A percentile compares a stretch with the other conserved stretches of the same genome.
phyloP scores from a whole-genome alignment of 2,888 invertebrate species.

The Cybosia mesomella region DNA sequence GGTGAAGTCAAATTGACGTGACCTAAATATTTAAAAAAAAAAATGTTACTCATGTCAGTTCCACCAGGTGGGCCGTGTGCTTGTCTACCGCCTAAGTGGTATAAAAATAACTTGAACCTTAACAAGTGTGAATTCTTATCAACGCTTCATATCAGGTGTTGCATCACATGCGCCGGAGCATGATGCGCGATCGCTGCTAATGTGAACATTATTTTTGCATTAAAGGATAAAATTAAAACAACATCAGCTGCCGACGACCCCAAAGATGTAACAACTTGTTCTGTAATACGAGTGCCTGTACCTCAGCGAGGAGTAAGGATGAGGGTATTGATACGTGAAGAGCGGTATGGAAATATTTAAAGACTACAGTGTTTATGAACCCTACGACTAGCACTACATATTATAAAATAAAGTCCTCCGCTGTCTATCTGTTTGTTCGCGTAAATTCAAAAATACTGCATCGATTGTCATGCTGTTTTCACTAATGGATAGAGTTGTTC shows the following conservation, averaged over 20 bases:
- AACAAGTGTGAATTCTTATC: slow-evolving; percentile 35
- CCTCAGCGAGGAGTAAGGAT: background rate
- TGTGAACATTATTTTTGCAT: slow-evolving; percentile 74
- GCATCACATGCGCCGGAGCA: slow-evolving; percentile 34
- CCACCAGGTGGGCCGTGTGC: too few species aligned
- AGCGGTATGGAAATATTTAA: slow-evolving; percentile 6
- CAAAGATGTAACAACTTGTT: slow-evolving; percentile 42
- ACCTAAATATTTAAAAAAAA: too few species aligned
- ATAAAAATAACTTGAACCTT: too few species aligned
- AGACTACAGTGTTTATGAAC: background rate
- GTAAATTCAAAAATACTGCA: too few species aligned
- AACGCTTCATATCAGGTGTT: slow-evolving; percentile 44
- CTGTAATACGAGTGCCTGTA: slow-evolving; percentile 28
- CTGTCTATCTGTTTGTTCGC: too few species aligned
- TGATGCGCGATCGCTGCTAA: slow-evolving; percentile 55
- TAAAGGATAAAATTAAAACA: slow-evolving; percentile 75
- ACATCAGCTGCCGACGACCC: slow-evolving; percentile 61
- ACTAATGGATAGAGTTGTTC: too few species aligned
- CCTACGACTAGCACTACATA: too few species aligned
- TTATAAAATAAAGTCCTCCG: too few species aligned
- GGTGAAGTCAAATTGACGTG: too few species aligned
- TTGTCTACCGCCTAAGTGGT: too few species aligned
- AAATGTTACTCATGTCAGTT: too few species aligned
- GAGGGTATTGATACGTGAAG: background rate
- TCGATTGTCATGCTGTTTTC: too few species aligned